Base-by-base conservation (phyloP, 2,797 vertebrate species). In the Pangasius krempfi region DNA sequence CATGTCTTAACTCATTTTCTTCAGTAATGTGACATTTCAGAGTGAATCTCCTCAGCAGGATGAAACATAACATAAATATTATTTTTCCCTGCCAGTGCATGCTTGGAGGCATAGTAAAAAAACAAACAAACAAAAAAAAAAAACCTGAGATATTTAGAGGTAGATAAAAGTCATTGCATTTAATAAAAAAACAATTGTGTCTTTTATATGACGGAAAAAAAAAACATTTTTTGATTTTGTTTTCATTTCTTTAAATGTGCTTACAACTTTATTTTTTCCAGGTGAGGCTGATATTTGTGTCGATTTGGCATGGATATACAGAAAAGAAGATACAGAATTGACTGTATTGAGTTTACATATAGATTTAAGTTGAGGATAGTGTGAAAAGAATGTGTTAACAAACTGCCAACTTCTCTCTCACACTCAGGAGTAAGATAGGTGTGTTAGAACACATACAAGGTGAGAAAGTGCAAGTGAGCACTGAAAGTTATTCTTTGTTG, bases 401-500 rank as follows among this genome's bases (percentile, higher is more conserved):
- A 85, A 60, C 88, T 80, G 75, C 9, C 27, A 66, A 82, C 37
- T 37, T 6, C 4, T 80, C 84, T 86, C 52, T 86, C 27, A 86
- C 84, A 80, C 40, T 75, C 18, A 62, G 84, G 84, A 78, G 62
- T 86, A 64, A 40, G 52, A 47, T 25, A 79, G 72, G 75, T 80
- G 62, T 85, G 80, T 60, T 73, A 37, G 52, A 50, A 62, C 70
- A 44, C 50, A n/a, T 72, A 68, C 22, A 27, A 87, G 80, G 54
- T 79, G 62, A 47, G 83, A 84, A 70, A 64, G n/a, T 68, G 5
- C 47, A 86, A 78, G 56, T 72, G 60, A 60, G 25, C 40, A 3
- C 33, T 84, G 84, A 88, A 33, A 62, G 64, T 64, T 66, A 6
- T 84, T 76, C 72, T 84, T 58, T 86, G 70, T 88, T 88, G 84